Evolutionary conservation across 37 sponge, comb jelly and placozoan species (phyloP), one percentile per base, ranked within the genome.

Genomic region (Hexactinellida sp.): DNA sequence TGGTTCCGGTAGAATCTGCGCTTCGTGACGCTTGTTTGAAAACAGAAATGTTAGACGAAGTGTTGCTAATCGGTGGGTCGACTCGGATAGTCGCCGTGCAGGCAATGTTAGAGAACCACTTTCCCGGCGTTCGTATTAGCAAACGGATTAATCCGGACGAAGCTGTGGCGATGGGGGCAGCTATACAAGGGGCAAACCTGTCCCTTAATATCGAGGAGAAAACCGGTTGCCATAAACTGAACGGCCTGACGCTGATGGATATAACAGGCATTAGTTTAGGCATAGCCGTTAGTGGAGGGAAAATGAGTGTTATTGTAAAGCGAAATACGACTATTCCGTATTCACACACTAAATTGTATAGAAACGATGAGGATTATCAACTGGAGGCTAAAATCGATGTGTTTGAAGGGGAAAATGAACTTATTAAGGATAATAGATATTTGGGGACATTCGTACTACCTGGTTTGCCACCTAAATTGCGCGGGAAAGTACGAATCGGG

Each of bases 131-230:
- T 36, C 52, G 55, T 21, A 89, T 95, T 32, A 96, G 96, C 54
- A 96, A 96, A 86, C 54, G 89, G 0, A 93, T 96, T 30, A 96
- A 96, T 39, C 96, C 96, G 23, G 96, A 96, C 83, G 96, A 96
- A 54, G 96, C 96, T 1, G 96, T 96, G 36, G 94, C 96, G 19
- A 91, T 96, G 91, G 96, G 96, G 10, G 96, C 96, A 5, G 94
- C 94, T 0, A 93, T 96, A 24, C 96, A 96, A 54, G 96, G 92
- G 16, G 96, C 94, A 1, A 93, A 96, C 55, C 89, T 95, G 24
- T 85, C 91, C 1, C 82, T 87, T 0, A 36, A 85, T 0, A 84
- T 87, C 34, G 94, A 96, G 23, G 82, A 89, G 54, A 91, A 92
- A 82, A 54, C 83, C 3, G 83, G 87, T 9, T 5, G 21, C 54